These are phyloP conservation scores for Acleris emargana DNA, from an alignment of 2,888 invertebrate genomes.

Conservation along the genomic window DNA sequence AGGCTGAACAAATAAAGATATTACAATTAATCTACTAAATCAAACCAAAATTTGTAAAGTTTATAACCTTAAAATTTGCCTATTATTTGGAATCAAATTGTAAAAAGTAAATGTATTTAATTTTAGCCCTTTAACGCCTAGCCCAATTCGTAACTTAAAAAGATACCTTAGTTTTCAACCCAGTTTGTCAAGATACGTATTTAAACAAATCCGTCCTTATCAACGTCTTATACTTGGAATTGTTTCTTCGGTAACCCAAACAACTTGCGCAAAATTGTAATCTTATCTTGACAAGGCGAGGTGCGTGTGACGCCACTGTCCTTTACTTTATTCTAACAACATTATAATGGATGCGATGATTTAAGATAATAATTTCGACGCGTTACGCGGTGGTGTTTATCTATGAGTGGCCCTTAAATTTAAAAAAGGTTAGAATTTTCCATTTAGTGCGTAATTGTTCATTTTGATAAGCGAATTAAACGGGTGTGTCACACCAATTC, in stretches of 20 bases:
- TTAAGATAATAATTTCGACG: constrained; percentile 5
- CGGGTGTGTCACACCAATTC: no score
- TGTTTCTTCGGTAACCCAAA: constrained; percentile 6
- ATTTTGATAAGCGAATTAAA: no score
- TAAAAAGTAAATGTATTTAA: no score
- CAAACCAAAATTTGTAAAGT: no score
- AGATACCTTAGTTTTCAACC: no score
- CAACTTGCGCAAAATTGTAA: constrained; percentile 2
- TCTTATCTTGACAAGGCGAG: constrained; percentile 11
- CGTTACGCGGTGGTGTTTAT: neutral
- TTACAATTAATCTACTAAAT: no score
- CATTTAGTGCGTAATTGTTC: neutral
- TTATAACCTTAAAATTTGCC: no score
- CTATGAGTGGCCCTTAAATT: neutral
- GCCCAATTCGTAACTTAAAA: no score
- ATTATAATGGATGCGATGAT: constrained; percentile 7
- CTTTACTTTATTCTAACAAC: constrained; percentile 4
- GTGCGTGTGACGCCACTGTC: constrained; percentile 1
- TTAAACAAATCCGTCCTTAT: neutral
- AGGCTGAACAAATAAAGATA: no score
- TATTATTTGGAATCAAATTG: no score
- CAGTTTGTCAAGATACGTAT: no score
- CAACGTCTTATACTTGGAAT: neutral
- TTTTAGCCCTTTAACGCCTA: no score
- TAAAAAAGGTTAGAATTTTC: neutral